Evolutionary conservation across 2,113 vertebrate species (phyloP).

Genomic region (Oceanites oceanicus): DNA sequence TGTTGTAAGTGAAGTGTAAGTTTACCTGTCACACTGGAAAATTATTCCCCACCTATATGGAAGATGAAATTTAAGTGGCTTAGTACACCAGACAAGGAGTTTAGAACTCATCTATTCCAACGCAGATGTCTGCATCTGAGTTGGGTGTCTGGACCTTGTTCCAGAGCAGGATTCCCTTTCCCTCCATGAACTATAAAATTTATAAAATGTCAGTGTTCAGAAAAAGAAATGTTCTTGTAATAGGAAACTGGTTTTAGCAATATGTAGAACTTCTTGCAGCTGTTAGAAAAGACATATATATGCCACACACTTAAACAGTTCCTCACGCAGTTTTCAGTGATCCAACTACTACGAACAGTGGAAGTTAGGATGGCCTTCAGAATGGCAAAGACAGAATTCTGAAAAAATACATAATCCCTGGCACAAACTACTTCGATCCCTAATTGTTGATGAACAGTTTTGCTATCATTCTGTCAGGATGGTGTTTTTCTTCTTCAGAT

Average conservation of each 20-base stretch:
- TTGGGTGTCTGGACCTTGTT: not conserved
- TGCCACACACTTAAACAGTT: not conserved
- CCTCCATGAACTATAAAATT: not conserved
- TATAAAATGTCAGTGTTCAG: not conserved
- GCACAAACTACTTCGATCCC: not conserved
- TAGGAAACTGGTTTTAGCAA: not conserved
- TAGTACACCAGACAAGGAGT: not conserved
- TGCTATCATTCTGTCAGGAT: not conserved
- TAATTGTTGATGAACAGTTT: not conserved
- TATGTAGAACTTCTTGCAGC: not conserved
- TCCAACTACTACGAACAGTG: fast-evolving
- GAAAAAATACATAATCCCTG: not conserved
- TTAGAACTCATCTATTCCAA: not conserved
- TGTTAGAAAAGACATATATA: not conserved
- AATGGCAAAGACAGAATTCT: not conserved
- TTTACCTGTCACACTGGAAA: not conserved
- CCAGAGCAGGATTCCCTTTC: not conserved
- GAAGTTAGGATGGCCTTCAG: not conserved
- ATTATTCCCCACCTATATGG: not conserved
- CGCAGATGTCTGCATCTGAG: not conserved
- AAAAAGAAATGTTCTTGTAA: not conserved
- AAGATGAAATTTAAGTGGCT: not conserved
- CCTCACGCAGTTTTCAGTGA: not conserved
- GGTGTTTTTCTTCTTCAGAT: not conserved
- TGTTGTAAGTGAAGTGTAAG: not conserved